Percentiles rank a stretch among this genome's conserved stretches.
phyloP scores from a whole-genome alignment of 2,113 vertebrate genomes.

The Mionectes macconnelli region DNA sequence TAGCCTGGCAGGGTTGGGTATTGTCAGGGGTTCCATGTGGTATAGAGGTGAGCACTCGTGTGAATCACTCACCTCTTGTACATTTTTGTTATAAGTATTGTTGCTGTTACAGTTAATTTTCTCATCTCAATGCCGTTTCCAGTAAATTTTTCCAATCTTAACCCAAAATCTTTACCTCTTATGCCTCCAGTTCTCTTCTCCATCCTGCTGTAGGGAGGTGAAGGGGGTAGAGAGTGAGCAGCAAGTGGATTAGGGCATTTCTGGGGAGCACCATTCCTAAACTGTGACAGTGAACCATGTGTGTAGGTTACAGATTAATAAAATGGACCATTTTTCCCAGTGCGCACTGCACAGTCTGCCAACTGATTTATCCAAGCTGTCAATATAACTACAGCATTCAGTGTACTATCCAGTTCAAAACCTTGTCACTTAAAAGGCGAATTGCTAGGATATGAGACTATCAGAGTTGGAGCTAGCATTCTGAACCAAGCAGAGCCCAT shows the following conservation, averaged over 20 bases:
- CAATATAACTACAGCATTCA: not conserved
- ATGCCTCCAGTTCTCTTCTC: not conserved
- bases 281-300: not conserved
- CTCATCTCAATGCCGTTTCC: not conserved
- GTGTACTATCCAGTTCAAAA: not conserved
- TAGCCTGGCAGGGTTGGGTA: not conserved
- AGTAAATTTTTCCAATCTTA: not conserved
- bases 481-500: not conserved
- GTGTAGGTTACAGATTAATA: not conserved
- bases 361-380: not conserved
- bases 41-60: accelerated
- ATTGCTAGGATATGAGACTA: not conserved
- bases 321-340: not conserved
- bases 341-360: not conserved
- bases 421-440: not conserved
- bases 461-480: not conserved
- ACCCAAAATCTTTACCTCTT: not conserved
- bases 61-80: accelerated
- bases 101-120: not conserved
- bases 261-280: not conserved
- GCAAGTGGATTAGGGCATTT: not conserved
- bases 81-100: not conserved
- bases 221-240: not conserved
- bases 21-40: accelerated
- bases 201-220: accelerated